Evolutionary conservation across 2,888 invertebrate species (phyloP), one percentile per base, ranked within the genome.

Genomic region (Tinea semifulvella): DNA sequence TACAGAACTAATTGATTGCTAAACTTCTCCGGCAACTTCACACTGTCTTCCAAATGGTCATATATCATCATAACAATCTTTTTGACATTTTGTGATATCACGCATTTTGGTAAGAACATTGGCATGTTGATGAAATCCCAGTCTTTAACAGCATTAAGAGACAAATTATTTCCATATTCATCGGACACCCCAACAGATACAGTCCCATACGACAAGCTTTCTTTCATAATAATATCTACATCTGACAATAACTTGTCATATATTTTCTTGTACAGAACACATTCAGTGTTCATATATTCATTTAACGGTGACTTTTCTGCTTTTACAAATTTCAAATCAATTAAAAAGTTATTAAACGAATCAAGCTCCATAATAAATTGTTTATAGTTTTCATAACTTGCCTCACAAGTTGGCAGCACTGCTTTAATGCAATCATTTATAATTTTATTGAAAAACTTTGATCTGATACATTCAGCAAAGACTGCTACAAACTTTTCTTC

Each of bases 321-420:
- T 25, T 68, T 61, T 3, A 77, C 68, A 56, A 81, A 82, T 51
- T 76, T 73, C n/a, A 80, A 50, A 11, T 81, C 79, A 31, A 79
- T 65, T 3, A 82, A 50, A 50, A 79, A 79, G 44, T 74, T 76
- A 49, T 80, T 80, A 48, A 82, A 81, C 0, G 62, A 60, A 49
- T 80, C 77, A 31, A 82, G 51, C 46, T 82, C 82, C 1, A 67
- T 45, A 6, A 73, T 76, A 45, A 80, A 67, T 17, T 65, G 68
- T 46, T 74, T 70, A 50, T 82, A 82, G 16, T 65, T 60, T 42
- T 73, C 53, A 19, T 75, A 75, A 35, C 65, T 73, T 43, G 69
- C 65, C 27, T 77, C 66, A 49, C 79, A 77, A 1, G 72, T 68
- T 0, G 81, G 80, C 19, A 81, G 51, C 44, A 76, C 71, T 47